These are phyloP conservation scores for Anoplius nigerrimus DNA, from an alignment of 2,888 invertebrate species.

Conservation along the genomic window DNA sequence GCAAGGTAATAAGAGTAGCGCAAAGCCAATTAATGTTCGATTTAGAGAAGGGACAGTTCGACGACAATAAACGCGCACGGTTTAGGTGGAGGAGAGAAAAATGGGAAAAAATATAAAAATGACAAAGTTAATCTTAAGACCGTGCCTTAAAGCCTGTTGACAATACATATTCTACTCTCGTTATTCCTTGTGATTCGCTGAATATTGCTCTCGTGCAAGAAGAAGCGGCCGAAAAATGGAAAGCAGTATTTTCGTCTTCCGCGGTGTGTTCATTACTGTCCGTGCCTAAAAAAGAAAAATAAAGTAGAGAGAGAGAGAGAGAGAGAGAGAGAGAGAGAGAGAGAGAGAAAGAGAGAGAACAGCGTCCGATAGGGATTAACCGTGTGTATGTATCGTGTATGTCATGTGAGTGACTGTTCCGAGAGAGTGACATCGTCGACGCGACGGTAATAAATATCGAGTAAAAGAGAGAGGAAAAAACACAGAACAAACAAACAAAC, in stretches of 20 bases:
- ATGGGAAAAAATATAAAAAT: too few species aligned
- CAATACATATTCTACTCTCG: too few species aligned
- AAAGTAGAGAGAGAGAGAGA: slow-evolving; percentile 24
- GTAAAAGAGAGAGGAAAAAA: slow-evolving; percentile 25
- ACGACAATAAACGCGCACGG: too few species aligned
- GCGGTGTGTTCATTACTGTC: slow-evolving; percentile 38
- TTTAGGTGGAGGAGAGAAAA: too few species aligned
- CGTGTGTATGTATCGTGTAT: slow-evolving; percentile 34
- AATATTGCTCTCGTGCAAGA: slow-evolving; percentile 44
- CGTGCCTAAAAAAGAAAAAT: too few species aligned
- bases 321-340: too few species aligned
- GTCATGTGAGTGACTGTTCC: slow-evolving; percentile 6
- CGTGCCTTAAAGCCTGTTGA: too few species aligned
- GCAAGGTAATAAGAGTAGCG: too few species aligned
- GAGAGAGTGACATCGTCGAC: slow-evolving; percentile 14
- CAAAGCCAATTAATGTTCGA: too few species aligned
- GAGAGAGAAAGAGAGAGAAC: slow-evolving; percentile 22
- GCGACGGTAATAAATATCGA: slow-evolving; percentile 46
- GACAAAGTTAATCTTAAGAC: too few species aligned
- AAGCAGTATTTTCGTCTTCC: slow-evolving; percentile 68
- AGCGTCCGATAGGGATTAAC: slow-evolving; percentile 20
- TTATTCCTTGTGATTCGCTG: too few species aligned
- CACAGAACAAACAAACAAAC: slow-evolving; percentile 28
- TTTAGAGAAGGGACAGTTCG: too few species aligned
- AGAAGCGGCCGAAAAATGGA: slow-evolving; percentile 39